Evolutionary conservation across 2,888 invertebrate species (phyloP).

Genomic region (Gymnoscelis rufifasciata): DNA sequence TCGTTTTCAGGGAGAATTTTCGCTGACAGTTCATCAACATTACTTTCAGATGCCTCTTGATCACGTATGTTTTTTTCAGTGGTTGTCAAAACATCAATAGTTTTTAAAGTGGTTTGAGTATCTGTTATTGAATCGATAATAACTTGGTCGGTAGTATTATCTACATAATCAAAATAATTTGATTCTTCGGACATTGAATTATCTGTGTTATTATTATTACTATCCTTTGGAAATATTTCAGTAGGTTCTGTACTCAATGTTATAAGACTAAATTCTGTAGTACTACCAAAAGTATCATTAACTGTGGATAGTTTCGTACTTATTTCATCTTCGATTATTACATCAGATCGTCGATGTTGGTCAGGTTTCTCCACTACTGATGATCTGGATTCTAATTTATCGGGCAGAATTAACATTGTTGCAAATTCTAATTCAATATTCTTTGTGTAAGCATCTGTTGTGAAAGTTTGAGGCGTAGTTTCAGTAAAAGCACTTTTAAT

Average conservation of each 20-base stretch:
- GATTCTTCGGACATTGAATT: slow-evolving; percentile 1
- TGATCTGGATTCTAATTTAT: slow-evolving; percentile 42
- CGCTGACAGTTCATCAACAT: slow-evolving; percentile 8
- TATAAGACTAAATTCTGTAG: slow-evolving; percentile 1
- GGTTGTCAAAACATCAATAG: slow-evolving; percentile 7
- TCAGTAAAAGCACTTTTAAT: slow-evolving; percentile 29
- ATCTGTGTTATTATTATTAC: not conserved
- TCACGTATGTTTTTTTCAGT: slow-evolving; percentile 13
- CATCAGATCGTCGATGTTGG: slow-evolving; percentile 18
- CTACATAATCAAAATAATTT: slow-evolving; percentile 11
- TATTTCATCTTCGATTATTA: slow-evolving; percentile 18
- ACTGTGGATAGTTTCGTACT: not conserved
- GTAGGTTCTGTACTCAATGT: not conserved
- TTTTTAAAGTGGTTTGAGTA: slow-evolving; percentile 15
- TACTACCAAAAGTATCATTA: not conserved
- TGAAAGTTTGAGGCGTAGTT: slow-evolving; percentile 34
- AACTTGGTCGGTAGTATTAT: slow-evolving; percentile 34
- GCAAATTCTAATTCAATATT: slow-evolving; percentile 33
- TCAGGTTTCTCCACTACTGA: slow-evolving; percentile 29
- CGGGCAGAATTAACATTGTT: slow-evolving; percentile 28
- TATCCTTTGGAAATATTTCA: not conserved
- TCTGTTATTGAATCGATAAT: slow-evolving; percentile 33
- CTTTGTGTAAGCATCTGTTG: slow-evolving; percentile 28
- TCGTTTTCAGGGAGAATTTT: slow-evolving; percentile 37
- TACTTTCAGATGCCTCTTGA: slow-evolving; percentile 14